Evolutionary conservation across 53 echinoderm and acorn worm species (phyloP).

Genomic region (Zoroaster sp.): DNA sequence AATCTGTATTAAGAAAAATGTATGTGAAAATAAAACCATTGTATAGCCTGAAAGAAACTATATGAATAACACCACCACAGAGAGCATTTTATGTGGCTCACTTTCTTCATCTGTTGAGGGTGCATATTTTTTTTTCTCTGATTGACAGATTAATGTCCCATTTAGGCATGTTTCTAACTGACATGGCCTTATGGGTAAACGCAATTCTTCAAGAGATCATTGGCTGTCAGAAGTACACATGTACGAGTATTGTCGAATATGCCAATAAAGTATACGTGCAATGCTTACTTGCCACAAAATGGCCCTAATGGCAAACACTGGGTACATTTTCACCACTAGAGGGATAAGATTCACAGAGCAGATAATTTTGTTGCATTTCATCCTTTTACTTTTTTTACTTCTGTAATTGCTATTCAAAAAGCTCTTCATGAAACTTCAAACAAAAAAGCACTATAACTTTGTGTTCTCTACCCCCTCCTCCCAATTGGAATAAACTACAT

Average conservation of each 20-base stretch:
- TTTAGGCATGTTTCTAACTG: not conserved
- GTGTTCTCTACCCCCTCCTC: not conserved
- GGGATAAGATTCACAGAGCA: too few relatives aligned
- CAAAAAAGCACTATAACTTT: not conserved
- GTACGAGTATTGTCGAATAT: too few relatives aligned
- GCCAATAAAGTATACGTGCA: too few relatives aligned
- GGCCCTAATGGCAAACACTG: too few relatives aligned
- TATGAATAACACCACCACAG: not conserved
- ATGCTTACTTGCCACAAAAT: too few relatives aligned
- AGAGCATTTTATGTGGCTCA: not conserved
- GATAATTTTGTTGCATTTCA: too few relatives aligned
- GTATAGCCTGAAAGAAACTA: not conserved
- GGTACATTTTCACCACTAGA: too few relatives aligned
- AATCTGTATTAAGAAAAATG: slow-evolving; percentile 34
- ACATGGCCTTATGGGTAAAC: too few relatives aligned
- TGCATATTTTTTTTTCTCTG: not conserved
- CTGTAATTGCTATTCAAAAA: not conserved
- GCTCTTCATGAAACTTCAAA: too few relatives aligned
- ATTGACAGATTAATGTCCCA: not conserved
- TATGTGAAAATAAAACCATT: too few relatives aligned
- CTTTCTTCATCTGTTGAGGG: not conserved
- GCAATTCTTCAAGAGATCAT: too few relatives aligned
- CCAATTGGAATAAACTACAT: not conserved
- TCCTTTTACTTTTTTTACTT: not conserved
- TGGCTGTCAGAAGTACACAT: too few relatives aligned